These are phyloP conservation scores for Lamellibrachia satsuma DNA, from an alignment of 2,888 invertebrate species.

Conservation along the genomic window DNA sequence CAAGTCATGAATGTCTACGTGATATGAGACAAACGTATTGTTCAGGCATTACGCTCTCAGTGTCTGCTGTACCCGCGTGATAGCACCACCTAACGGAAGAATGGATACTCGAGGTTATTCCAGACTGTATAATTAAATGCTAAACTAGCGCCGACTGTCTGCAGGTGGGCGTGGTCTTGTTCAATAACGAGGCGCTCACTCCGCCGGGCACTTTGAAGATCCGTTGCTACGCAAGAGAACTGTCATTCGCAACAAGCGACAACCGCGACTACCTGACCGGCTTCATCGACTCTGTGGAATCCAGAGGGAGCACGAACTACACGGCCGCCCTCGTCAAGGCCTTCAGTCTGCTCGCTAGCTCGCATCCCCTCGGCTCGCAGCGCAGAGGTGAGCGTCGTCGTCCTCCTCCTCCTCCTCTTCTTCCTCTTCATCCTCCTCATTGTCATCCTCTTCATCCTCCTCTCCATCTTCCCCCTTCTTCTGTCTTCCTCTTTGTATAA, in stretches of 20 bases:
- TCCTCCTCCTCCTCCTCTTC: too few species aligned
- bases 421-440: too few species aligned
- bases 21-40: too few species aligned
- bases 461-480: too few species aligned
- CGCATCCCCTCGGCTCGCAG: not conserved
- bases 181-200: not conserved
- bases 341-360: not conserved
- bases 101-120: not conserved
- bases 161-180: not conserved
- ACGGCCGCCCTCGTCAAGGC: not conserved
- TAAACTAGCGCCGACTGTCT: not conserved
- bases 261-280: not conserved
- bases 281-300: not conserved
- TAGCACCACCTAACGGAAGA: not conserved
- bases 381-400: not conserved
- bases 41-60: too few species aligned
- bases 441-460: too few species aligned
- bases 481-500: too few species aligned
- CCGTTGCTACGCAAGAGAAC: not conserved
- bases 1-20: too few species aligned
- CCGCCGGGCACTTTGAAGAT: not conserved
- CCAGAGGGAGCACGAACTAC: not conserved
- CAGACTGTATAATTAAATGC: not conserved
- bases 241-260: not conserved
- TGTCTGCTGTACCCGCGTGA: too few species aligned